A percentile compares a stretch with the other conserved stretches of the same genome.
Conservation (phyloP, 92 coral and sea anemone genomes). For the Metridium senile region DNA sequence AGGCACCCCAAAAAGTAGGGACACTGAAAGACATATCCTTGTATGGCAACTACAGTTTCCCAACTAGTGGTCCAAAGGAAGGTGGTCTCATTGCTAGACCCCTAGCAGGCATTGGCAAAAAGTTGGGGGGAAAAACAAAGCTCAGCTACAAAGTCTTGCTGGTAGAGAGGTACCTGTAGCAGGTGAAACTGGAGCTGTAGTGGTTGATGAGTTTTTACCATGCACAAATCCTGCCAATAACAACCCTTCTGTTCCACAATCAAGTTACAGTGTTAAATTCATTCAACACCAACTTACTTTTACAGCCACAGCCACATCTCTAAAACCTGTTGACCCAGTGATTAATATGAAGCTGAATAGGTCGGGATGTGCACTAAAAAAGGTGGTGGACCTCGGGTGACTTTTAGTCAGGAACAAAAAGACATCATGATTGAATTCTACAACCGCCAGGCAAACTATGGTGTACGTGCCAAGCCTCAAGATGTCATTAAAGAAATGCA, state of each 20-base stretch:
- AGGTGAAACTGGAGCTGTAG: conserved; percentile 34
- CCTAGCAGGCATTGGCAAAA: conserved; percentile 37
- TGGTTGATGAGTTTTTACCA: background rate
- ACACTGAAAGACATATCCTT: conserved; percentile 46
- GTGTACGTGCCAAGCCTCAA: conserved; percentile 26
- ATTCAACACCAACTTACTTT: conserved; percentile 32
- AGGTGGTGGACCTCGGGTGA: conserved; percentile 26
- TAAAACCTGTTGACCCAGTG: background rate
- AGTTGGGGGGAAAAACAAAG: conserved; percentile 15
- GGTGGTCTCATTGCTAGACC: conserved; percentile 41
- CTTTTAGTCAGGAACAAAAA: conserved; percentile 25
- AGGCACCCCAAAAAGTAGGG: conserved; percentile 26
- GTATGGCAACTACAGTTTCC: conserved; percentile 38
- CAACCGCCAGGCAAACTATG: conserved; percentile 36
- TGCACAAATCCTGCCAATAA: background rate
- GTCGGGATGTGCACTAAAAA: conserved; percentile 36
- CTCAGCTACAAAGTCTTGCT: conserved; percentile 29
- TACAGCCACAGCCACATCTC: background rate
- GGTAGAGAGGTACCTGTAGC: conserved; percentile 21
- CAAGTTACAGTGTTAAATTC: conserved; percentile 18
- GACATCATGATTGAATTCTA: conserved; percentile 46
- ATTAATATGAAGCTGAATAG: background rate
- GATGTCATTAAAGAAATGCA: conserved; percentile 33
- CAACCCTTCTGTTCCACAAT: background rate
- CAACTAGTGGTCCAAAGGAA: conserved; percentile 17